phyloP scores from a whole-genome alignment of 2,888 invertebrate species.

The Nomada flava region DNA sequence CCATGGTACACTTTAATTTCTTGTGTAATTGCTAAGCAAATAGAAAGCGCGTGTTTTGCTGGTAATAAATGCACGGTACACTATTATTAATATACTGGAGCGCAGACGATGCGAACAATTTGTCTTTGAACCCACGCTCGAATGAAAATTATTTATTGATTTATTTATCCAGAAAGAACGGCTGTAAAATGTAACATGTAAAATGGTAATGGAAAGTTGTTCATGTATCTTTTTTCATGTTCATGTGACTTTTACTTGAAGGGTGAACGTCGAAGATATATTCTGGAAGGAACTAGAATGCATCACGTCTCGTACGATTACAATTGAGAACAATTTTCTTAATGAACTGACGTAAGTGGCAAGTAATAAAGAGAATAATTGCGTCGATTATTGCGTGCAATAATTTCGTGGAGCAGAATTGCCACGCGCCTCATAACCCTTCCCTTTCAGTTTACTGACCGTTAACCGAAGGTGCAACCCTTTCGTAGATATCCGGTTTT shows the following conservation, averaged over 20 bases:
- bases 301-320: background rate
- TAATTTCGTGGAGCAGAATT: conserved; percentile 55
- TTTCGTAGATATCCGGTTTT: conserved; percentile 60
- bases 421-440: conserved; percentile 70
- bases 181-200: too few relatives aligned
- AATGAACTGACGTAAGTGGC: background rate
- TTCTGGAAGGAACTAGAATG: background rate
- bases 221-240: too few relatives aligned
- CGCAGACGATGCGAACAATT: background rate
- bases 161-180: background rate
- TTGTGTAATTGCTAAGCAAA: background rate
- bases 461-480: conserved; percentile 65
- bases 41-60: background rate
- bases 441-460: conserved; percentile 57
- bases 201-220: too few relatives aligned
- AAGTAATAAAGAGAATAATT: conserved; percentile 28
- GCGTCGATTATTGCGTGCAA: conserved; percentile 69
- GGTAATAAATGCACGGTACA: background rate
- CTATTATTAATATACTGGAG: background rate
- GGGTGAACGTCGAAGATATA: too few relatives aligned
- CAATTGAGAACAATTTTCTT: conserved; percentile 3
- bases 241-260: too few relatives aligned
- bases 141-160: background rate
- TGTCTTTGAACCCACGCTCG: background rate
- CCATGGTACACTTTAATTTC: background rate